Percentiles rank a stretch among this genome's conserved stretches.
Conservation (phyloP, 2,888 invertebrate species). For the Deilephila porcellus region DNA sequence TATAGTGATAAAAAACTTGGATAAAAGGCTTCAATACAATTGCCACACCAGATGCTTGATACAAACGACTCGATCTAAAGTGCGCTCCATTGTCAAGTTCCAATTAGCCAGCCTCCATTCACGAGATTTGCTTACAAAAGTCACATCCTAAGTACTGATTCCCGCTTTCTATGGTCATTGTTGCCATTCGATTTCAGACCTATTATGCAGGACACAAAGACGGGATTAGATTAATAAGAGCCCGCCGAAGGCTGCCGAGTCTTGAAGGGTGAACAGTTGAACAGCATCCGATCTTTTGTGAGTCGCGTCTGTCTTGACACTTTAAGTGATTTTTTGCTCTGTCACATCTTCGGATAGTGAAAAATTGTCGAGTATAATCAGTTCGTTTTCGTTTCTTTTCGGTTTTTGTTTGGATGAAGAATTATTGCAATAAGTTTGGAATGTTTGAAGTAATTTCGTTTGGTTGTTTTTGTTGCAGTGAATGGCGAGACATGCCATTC, state of each 20-base stretch:
- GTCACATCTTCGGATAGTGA: slow-evolving; percentile 11
- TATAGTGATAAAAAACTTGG: not conserved
- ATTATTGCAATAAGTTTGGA: not conserved
- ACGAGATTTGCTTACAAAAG: slow-evolving; percentile 55
- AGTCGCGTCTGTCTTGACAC: slow-evolving; percentile 18
- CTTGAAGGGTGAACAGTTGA: slow-evolving; percentile 12
- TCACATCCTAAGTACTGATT: slow-evolving; percentile 50
- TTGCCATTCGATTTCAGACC: slow-evolving; percentile 43
- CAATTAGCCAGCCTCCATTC: slow-evolving; percentile 56
- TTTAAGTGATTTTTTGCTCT: slow-evolving; percentile 24
- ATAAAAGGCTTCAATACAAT: not conserved
- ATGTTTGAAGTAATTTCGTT: not conserved
- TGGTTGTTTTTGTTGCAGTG: not conserved
- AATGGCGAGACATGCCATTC: too few relatives aligned
- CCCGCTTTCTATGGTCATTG: slow-evolving; percentile 40
- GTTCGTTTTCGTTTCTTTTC: not conserved
- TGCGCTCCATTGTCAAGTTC: slow-evolving; percentile 16
- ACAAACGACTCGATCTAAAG: not conserved
- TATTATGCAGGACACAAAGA: slow-evolving; percentile 41
- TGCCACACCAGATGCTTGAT: not conserved
- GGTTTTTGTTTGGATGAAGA: not conserved
- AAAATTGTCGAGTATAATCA: not conserved
- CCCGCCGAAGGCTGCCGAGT: not conserved
- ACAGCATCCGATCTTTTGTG: slow-evolving; percentile 9
- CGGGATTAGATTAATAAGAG: slow-evolving; percentile 43